These are phyloP conservation scores for Pogona vitticeps DNA, from an alignment of 2,113 vertebrate genomes.

Conservation along the genomic window DNA sequence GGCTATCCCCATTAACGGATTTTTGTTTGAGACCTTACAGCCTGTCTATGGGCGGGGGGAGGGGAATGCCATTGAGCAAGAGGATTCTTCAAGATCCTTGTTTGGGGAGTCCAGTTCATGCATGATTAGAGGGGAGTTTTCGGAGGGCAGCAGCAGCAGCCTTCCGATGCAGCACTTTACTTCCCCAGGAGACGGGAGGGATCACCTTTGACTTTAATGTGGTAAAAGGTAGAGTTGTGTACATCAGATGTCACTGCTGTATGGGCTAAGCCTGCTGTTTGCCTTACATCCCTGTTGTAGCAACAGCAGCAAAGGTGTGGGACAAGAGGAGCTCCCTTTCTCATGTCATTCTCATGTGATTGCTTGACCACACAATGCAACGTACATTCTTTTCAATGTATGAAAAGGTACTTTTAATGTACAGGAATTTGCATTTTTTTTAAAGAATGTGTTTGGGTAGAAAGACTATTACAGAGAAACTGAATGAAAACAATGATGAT, in stretches of 20 bases:
- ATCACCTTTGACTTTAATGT: not conserved
- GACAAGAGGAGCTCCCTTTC: not conserved
- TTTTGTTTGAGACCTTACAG: not conserved
- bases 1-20: slow-evolving; percentile 26
- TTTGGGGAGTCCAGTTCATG: not conserved
- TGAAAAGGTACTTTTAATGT: slow-evolving; percentile 55
- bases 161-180: not conserved
- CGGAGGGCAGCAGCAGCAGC: not conserved
- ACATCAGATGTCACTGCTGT: not conserved
- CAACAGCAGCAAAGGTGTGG: not conserved
- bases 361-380: not conserved
- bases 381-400: slow-evolving; percentile 4
- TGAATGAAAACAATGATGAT: not conserved
- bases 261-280: not conserved
- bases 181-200: not conserved
- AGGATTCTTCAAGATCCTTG: not conserved
- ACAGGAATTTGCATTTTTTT: slow-evolving; percentile 38
- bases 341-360: not conserved
- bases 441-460: slow-evolving; percentile 17
- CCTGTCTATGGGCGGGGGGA: not conserved
- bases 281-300: not conserved
- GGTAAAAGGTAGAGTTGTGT: not conserved
- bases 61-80: not conserved
- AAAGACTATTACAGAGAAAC: not conserved
- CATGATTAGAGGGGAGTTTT: not conserved